Conservation (phyloP, 2,797 vertebrate species). For the Eidolon dupreanum region DNA sequence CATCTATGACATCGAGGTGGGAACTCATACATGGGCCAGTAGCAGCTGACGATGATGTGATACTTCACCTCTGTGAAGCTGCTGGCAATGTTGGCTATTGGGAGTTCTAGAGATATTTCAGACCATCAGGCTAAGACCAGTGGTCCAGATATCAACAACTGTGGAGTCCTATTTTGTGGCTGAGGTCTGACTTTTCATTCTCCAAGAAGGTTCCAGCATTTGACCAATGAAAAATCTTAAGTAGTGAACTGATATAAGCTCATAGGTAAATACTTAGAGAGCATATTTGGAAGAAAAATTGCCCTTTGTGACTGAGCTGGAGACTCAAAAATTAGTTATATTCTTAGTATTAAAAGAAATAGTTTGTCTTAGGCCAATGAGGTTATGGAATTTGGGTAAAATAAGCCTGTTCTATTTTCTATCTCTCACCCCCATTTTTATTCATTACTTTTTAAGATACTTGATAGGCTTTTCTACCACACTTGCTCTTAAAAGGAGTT, state of each 20-base stretch:
- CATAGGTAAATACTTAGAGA: not conserved
- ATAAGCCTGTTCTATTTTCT: not conserved
- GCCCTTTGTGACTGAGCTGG: not conserved
- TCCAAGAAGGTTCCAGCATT: not conserved
- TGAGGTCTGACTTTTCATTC: not conserved
- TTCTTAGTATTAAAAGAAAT: not conserved
- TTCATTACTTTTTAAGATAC: not conserved
- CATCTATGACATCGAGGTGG: not conserved
- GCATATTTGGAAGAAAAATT: not conserved
- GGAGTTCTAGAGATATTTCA: not conserved
- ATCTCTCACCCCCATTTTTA: not conserved
- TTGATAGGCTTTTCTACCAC: not conserved
- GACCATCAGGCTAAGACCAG: not conserved
- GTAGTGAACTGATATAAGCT: not conserved
- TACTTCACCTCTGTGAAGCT: not conserved
- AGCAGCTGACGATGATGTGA: not conserved
- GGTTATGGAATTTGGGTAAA: not conserved
- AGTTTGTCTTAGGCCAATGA: not conserved
- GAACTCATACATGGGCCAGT: not conserved
- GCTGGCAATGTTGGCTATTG: not conserved
- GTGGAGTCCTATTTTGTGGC: not conserved
- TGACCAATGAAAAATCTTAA: not conserved
- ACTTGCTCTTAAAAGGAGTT: not conserved
- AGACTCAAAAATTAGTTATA: not conserved
- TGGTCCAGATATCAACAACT: not conserved